Conservation (phyloP, 2,888 invertebrate genomes). For the Drosophila multiciliata region DNA sequence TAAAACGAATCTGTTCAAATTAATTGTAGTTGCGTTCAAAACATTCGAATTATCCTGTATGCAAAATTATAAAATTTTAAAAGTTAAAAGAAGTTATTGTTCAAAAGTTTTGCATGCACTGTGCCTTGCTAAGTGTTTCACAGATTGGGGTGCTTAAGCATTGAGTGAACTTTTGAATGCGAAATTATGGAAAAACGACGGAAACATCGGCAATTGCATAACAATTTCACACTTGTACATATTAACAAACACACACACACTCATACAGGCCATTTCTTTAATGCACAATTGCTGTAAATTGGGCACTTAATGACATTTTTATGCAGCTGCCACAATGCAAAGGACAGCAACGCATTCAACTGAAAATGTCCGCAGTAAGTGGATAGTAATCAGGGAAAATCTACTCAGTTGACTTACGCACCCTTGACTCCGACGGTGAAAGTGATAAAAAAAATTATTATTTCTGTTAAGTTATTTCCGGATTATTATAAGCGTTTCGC, state of each 20-base stretch:
- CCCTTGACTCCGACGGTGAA: neutral
- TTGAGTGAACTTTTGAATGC: neutral
- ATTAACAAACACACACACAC: slow-evolving; percentile 2
- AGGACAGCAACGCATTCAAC: slow-evolving; percentile 11
- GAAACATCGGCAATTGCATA: slow-evolving; percentile 9
- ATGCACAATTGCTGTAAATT: slow-evolving; percentile 42
- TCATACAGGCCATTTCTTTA: slow-evolving; percentile 20
- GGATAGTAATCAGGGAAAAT: neutral
- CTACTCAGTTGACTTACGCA: neutral
- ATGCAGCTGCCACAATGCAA: slow-evolving; percentile 1
- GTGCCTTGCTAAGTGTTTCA: slow-evolving; percentile 11
- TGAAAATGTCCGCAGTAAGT: slow-evolving; percentile 47
- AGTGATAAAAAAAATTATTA: neutral
- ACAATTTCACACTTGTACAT: slow-evolving; percentile 12
- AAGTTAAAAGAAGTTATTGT: neutral
- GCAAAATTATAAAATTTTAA: slow-evolving; percentile 35
- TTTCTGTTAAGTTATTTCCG: neutral
- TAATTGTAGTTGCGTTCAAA: slow-evolving; percentile 30
- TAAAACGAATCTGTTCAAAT: slow-evolving; percentile 15
- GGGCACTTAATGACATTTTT: slow-evolving; percentile 26
- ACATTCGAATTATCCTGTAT: slow-evolving; percentile 32
- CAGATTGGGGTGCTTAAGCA: slow-evolving; percentile 1
- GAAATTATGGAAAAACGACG: slow-evolving; percentile 15
- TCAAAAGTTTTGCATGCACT: slow-evolving; percentile 6
- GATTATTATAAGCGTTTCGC: neutral